Evolutionary conservation across 2,113 vertebrate species (phyloP).

Genomic region (Sporophila hypoxantha): DNA sequence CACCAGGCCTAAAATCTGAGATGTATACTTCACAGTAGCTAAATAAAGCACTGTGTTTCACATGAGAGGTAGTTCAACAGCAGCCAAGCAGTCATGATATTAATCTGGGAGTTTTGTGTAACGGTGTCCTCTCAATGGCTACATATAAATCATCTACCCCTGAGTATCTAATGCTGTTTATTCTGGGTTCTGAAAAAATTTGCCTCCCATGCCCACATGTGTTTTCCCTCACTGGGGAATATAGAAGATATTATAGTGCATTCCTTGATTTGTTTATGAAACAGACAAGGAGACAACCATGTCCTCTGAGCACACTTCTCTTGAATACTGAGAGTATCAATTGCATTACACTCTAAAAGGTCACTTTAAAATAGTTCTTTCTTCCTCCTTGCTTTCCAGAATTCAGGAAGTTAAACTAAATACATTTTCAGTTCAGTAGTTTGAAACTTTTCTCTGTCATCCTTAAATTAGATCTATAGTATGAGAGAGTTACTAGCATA

Average conservation of each 20-base stretch:
- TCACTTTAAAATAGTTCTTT: neutral
- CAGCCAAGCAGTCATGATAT: accelerated
- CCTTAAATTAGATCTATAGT: neutral
- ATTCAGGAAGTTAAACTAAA: neutral
- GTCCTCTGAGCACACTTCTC: neutral
- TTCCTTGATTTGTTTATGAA: neutral
- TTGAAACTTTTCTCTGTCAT: neutral
- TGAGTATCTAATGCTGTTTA: neutral
- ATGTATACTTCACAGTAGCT: neutral
- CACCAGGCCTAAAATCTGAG: neutral
- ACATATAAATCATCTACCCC: neutral
- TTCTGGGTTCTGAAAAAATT: neutral
- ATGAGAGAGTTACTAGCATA: neutral
- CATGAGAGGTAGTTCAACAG: neutral
- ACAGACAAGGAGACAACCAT: neutral
- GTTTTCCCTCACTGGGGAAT: neutral
- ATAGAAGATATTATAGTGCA: neutral
- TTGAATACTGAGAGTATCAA: neutral
- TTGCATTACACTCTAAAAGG: neutral
- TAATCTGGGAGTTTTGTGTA: neutral
- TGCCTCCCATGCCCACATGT: neutral
- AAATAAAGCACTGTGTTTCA: neutral
- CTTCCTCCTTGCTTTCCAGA: neutral
- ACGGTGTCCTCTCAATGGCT: neutral
- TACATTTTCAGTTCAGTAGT: neutral